Base-by-base conservation (phyloP, 2,113 vertebrate species). In the Ptilonorhynchus violaceus region DNA sequence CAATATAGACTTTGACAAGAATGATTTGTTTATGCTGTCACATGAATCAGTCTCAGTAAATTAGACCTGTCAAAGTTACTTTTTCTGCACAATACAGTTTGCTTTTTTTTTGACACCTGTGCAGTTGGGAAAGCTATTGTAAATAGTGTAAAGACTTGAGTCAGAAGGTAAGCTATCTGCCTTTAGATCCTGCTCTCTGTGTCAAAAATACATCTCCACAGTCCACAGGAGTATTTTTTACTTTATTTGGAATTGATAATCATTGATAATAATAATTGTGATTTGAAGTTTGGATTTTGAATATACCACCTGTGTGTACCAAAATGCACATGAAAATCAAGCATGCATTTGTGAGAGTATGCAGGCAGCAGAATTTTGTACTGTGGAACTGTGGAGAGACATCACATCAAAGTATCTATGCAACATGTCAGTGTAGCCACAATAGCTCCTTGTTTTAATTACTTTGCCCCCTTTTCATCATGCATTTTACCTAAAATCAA, bases 1-100 rank as follows among this genome's bases (percentile, higher is more conserved):
- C 96, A 96, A 77, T 96, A 96, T 66, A 85, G 86, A 85, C 93
- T 97, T 97, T 97, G 97, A 98, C 95, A 97, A 96, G 97, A 97
- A 97, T 94, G 96, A 96, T 97, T 97, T 97, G 96, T 97, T 97
- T 97, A 91, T 83, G 74, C 92, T 97, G 95, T 96, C 97, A 89
- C 93, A 94, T 77, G 89, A 97, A 96, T 97, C 94, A 95, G 88
- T 93, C 88, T 96, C 89, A 92, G 95, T 96, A 97, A 98, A 97
- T 97, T 95, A 98, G 89, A 95, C 75, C 93, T 97, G 94, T 97
- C 96, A 96, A 91, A 96, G 95, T 95, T 97, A 97, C 96, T 98
- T 96, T 96, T 93, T 96, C 94, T 87, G 77, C 67, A 95, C 91
- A 96, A 88, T 92, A 66, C 83, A 83, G 84, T 97, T 97, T 95